Evolutionary conservation across 1,140 invertebrate species (phyloP).

Genomic region (Drosophila obscura): DNA sequence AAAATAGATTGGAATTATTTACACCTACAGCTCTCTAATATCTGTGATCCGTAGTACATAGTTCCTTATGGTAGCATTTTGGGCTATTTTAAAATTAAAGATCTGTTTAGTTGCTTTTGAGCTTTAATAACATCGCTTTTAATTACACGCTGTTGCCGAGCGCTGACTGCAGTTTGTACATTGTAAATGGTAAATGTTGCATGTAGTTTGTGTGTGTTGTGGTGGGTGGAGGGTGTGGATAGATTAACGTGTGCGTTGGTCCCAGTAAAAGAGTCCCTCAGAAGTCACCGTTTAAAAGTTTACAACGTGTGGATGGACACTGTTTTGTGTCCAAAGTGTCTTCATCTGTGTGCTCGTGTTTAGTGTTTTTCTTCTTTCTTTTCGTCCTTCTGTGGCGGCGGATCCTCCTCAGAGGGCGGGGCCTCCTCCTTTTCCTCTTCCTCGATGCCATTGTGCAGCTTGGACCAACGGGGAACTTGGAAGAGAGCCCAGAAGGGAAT

Average conservation of each 20-base stretch:
- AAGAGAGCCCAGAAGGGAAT: constrained; percentile 54
- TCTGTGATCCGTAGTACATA: no score
- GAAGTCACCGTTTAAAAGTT: constrained; percentile 66
- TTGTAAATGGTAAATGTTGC: not conserved
- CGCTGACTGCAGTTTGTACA: not conserved
- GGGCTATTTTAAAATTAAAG: no score
- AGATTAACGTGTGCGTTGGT: not conserved
- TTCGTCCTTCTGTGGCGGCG: not conserved
- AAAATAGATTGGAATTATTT: no score
- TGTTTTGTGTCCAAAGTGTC: constrained; percentile 2
- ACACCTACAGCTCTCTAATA: no score
- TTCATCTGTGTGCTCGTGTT: not conserved
- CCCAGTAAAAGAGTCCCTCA: constrained; percentile 39
- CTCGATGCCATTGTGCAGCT: constrained; percentile 36
- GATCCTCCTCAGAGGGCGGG: constrained; percentile 5
- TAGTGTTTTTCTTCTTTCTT: constrained; percentile 4
- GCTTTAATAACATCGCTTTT: not conserved
- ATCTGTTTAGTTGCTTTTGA: not conserved
- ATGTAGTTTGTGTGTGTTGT: constrained; percentile 4
- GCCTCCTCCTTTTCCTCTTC: constrained; percentile 20
- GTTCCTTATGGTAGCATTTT: no score
- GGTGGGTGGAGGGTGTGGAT: not conserved
- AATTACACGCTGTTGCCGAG: constrained; percentile 19
- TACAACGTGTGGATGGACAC: no score
- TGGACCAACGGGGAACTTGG: constrained; percentile 52